Conservation (phyloP, 1,140 invertebrate species). For the Camponotus pennsylvanicus region DNA sequence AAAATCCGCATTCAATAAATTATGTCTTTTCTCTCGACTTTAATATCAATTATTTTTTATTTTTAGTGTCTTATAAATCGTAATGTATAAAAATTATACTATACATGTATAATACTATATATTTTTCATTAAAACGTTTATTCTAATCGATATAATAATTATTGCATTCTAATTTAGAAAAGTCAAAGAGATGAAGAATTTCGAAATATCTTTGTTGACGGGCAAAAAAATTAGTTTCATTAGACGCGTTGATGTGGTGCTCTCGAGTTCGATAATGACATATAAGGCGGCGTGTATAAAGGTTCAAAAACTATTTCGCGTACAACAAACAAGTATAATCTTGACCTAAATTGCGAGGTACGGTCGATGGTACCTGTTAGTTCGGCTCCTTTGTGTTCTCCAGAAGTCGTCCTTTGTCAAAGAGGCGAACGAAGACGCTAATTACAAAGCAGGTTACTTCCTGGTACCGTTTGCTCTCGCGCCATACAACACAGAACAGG, state of each 20-base stretch:
- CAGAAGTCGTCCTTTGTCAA: conserved; percentile 74
- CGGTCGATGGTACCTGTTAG: conserved; percentile 63
- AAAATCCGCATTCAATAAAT: background rate
- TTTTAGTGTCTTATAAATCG: background rate
- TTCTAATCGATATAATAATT: background rate
- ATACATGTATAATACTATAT: background rate
- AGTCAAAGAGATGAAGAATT: background rate
- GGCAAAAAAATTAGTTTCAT: conserved; percentile 11
- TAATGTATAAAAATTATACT: background rate
- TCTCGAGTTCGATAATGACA: background rate
- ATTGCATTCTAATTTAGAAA: background rate
- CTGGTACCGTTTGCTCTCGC: conserved; percentile 60
- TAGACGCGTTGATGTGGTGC: background rate
- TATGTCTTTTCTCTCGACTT: background rate
- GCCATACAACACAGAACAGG: conserved; percentile 59
- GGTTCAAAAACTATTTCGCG: conserved; percentile 17
- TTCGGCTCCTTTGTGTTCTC: conserved; percentile 51
- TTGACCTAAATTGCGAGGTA: conserved; percentile 50
- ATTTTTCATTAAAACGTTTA: background rate
- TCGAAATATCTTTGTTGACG: background rate
- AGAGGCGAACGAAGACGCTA: conserved; percentile 79
- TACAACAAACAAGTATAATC: conserved; percentile 48
- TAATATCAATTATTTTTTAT: conserved; percentile 22
- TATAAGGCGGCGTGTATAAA: background rate
- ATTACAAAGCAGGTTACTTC: conserved; percentile 79